Conservation (phyloP, 2,113 vertebrate genomes). For the Noctilio leporinus region DNA sequence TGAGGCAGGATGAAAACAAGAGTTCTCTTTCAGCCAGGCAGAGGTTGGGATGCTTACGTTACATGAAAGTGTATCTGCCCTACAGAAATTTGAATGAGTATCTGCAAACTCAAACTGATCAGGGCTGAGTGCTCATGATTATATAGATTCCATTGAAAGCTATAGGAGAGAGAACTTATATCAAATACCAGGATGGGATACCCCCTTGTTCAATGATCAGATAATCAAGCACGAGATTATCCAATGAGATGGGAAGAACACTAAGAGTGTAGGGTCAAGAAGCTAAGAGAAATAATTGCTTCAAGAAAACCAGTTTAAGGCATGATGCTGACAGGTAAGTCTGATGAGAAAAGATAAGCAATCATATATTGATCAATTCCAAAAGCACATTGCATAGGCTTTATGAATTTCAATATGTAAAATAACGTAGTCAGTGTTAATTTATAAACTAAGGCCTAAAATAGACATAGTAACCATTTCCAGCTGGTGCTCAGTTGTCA, state of each 20-base stretch:
- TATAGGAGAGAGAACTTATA: not conserved
- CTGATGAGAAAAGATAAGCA: not conserved
- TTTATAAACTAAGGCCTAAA: not conserved
- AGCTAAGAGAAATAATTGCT: not conserved
- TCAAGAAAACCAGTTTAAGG: not conserved
- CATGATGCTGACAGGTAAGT: not conserved
- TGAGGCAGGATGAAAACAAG: not conserved
- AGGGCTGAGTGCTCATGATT: not conserved
- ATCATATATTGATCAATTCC: not conserved
- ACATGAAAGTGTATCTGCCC: not conserved
- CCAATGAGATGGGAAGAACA: not conserved
- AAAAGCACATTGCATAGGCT: not conserved
- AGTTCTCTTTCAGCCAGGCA: not conserved
- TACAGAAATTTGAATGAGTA: not conserved
- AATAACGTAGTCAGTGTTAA: not conserved
- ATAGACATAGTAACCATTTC: not conserved
- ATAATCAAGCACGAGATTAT: not conserved
- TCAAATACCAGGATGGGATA: not conserved
- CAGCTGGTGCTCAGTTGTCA: not conserved
- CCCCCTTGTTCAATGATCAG: not conserved
- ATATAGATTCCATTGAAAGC: not conserved
- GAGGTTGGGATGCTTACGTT: not conserved
- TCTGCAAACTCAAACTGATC: not conserved
- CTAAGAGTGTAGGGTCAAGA: not conserved
- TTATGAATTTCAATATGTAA: not conserved